Base-by-base conservation (phyloP, 2,888 invertebrate species). In the Clivina fossor region DNA sequence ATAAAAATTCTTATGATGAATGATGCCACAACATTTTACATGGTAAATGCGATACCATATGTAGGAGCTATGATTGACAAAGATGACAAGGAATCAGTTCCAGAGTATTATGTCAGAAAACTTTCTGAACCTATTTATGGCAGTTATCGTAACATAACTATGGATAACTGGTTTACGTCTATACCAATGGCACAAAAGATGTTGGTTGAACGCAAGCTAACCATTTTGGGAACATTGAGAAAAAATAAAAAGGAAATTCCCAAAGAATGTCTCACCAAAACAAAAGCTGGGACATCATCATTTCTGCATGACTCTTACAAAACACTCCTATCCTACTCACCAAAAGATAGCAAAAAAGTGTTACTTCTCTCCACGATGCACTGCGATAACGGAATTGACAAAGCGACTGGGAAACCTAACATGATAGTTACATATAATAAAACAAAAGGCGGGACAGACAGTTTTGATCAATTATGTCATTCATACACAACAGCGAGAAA, bases 31-130 rank as follows among this genome's bases (percentile, higher is more conserved):
- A 69, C 68, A 20, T 61, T 57, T 13, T 69, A 71, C 59, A 63
- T 72, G 65, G 35, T 69, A 18, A 64, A 65, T 62, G 65, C 64
- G 16, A 65, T 62, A 43, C 69, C 69, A 35, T 71, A 71, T 60
- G 26, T 68, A 4, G 69, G 68, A 54, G 66, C 59, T 56, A 60
- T 56, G 48, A 65, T 61, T 2, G 4, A 33, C 2, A 58, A 32
- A 49, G 28, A 40, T 20, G 57, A 64, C 40, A 56, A 56, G 24
- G 57, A 61, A 26, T 32, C 40, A 43, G 57, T 60, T 50, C 60
- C 62, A 41, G 56, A 53, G 33, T 60, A 59, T 49, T 62, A 60
- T 50, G 55, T 64, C 30, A 57, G 58, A 57, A 57, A 61, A 57
- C 54, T 64, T 38, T 61, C 62, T 43, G 58, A 60, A 57, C 61